Evolutionary conservation across 2,113 vertebrate species (phyloP).

Genomic region (Ptyas mucosa): DNA sequence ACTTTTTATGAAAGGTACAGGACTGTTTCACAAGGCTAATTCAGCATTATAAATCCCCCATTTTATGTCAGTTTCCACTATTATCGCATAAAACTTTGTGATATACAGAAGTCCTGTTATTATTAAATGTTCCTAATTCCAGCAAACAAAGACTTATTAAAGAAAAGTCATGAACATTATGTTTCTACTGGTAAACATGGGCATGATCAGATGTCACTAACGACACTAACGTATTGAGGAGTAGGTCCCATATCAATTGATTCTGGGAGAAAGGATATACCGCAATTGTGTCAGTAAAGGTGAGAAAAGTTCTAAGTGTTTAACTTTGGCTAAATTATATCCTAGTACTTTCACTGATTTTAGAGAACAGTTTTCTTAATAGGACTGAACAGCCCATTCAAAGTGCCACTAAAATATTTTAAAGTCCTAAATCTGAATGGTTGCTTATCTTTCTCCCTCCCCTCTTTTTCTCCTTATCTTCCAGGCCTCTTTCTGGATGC

Average conservation of each 20-base stretch:
- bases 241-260: not conserved
- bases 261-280: not conserved
- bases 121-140: constrained; percentile 59
- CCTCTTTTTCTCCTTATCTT: not conserved
- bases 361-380: not conserved
- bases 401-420: not conserved
- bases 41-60: constrained; percentile 60
- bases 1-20: constrained; percentile 65
- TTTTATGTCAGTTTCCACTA: constrained; percentile 57
- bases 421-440: not conserved
- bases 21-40: constrained; percentile 67
- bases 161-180: constrained; percentile 17
- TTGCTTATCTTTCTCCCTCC: not conserved
- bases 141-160: not conserved
- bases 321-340: not conserved
- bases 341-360: not conserved
- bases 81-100: constrained; percentile 32
- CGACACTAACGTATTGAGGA: not conserved
- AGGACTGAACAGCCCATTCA: not conserved
- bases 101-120: constrained; percentile 32
- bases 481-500: not conserved
- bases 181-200: not conserved
- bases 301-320: not conserved
- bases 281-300: not conserved
- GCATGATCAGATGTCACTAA: not conserved